These are phyloP conservation scores for Protodeltote pygarga DNA, from an alignment of 2,888 invertebrate species.

Conservation along the genomic window DNA sequence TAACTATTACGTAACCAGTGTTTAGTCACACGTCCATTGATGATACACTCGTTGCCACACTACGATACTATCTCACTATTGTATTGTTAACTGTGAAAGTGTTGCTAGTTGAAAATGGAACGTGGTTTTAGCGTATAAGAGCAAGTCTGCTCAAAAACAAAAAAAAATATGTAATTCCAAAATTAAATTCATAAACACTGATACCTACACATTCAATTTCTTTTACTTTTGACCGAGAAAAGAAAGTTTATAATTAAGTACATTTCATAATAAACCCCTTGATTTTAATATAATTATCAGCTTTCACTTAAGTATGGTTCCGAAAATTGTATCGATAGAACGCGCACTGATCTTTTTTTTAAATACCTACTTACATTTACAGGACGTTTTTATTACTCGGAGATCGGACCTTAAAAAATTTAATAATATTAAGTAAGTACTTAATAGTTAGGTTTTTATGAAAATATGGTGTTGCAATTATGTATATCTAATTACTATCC, in stretches of 20 bases:
- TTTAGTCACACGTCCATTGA: slow-evolving; percentile 51
- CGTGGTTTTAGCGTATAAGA: slow-evolving; percentile 15
- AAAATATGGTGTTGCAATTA: too few relatives aligned
- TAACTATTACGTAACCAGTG: slow-evolving; percentile 30
- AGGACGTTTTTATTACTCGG: too few relatives aligned
- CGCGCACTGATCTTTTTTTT: too few relatives aligned
- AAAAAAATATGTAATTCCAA: neutral
- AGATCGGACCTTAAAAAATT: too few relatives aligned
- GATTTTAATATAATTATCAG: too few relatives aligned
- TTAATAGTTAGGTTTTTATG: too few relatives aligned
- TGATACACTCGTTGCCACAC: slow-evolving; percentile 43
- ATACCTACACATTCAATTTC: neutral
- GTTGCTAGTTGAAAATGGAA: slow-evolving; percentile 36
- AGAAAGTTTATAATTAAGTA: slow-evolving; percentile 15
- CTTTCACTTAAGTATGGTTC: too few relatives aligned
- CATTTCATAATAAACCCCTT: too few relatives aligned
- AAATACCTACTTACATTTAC: too few relatives aligned
- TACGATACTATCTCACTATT: slow-evolving; percentile 46
- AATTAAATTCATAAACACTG: neutral
- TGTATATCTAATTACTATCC: too few relatives aligned
- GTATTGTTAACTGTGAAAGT: slow-evolving; percentile 50
- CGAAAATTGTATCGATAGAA: too few relatives aligned
- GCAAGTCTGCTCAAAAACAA: neutral
- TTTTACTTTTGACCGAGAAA: neutral
- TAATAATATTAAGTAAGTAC: too few relatives aligned